Conservation (phyloP, 2,888 invertebrate genomes). For the Cistogaster globosa region DNA sequence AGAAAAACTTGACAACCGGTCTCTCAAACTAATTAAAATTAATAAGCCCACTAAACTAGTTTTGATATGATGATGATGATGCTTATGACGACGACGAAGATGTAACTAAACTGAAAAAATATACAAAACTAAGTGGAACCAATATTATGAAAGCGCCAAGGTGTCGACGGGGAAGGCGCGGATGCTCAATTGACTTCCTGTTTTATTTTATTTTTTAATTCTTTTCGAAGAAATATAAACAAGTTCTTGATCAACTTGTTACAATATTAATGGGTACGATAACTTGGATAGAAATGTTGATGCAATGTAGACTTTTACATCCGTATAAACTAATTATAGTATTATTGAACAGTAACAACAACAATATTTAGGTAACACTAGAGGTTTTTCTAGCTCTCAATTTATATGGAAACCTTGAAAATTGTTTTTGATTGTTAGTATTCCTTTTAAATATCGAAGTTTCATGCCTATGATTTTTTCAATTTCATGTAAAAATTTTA, state of each 20-base stretch:
- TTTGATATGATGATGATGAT: slow-evolving; percentile 24
- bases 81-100: slow-evolving; percentile 12
- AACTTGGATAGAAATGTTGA: background rate
- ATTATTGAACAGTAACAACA: slow-evolving; percentile 19
- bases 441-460: background rate
- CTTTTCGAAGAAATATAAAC: slow-evolving; percentile 25
- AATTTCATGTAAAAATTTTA: too few relatives aligned
- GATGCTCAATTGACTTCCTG: slow-evolving; percentile 72
- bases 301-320: background rate
- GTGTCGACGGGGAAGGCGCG: slow-evolving; percentile 72
- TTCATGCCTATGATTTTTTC: background rate
- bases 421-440: background rate
- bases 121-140: slow-evolving; percentile 38
- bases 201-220: background rate
- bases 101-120: slow-evolving; percentile 15
- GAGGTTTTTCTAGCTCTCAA: background rate
- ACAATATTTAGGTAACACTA: background rate
- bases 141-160: slow-evolving; percentile 64
- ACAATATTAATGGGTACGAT: slow-evolving; percentile 20
- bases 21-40: slow-evolving; percentile 63
- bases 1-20: slow-evolving; percentile 49
- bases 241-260: slow-evolving; percentile 44
- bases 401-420: background rate
- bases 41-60: slow-evolving; percentile 54
- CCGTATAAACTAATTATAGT: slow-evolving; percentile 23